Evolutionary conservation across 2,113 vertebrate genomes (phyloP), one percentile per base, ranked within the genome.

Genomic region (Epinephelus lanceolatus): DNA sequence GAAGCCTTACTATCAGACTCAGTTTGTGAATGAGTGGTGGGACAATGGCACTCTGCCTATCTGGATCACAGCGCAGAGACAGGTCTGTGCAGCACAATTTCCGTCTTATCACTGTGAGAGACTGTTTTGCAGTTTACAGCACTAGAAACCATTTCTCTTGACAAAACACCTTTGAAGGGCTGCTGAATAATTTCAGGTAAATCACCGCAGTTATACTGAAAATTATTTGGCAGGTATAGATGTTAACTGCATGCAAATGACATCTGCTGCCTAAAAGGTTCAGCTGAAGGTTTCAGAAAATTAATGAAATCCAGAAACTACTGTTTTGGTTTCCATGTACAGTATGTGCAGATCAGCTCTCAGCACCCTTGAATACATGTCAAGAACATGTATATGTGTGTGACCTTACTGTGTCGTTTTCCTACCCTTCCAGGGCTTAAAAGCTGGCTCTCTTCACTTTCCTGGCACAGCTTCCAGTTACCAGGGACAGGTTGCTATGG

Each of bases 1-100:
- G 85, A 90, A 95, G 81, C 88, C 96, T 3, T 98, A 97, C 94
- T 91, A 97, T 67, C 27, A 53, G 80, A 97, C 96, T 0, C 97
- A 97, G 80, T 95, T 95, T 45, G 80, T 96, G 27, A 88, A 93
- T 52, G 89, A 88, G 21, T 98, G 97, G 97, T 99, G 98, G 98
- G 97, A 99, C 95, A 98, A 97, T 0, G 97, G 98, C 74, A 96
- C 93, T 14, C 62, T 98, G 59, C 98, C 98, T 67, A 97, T 99
- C 95, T 99, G 98, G 97, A 97, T 99, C 94, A 98, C 97, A 0
- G 98, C 98, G 0, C 97, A 99, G 94, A 95, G 94, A 83, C 98
- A 99, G 97, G 97, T 96, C 85, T 89, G 60, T 78, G 49, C 67
- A 19, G 55, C 60, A 61, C 74, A 63, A 66, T 77, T 85, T 80